Base-by-base conservation (phyloP, 2,797 vertebrate genomes). In the Echeneis naucrates region DNA sequence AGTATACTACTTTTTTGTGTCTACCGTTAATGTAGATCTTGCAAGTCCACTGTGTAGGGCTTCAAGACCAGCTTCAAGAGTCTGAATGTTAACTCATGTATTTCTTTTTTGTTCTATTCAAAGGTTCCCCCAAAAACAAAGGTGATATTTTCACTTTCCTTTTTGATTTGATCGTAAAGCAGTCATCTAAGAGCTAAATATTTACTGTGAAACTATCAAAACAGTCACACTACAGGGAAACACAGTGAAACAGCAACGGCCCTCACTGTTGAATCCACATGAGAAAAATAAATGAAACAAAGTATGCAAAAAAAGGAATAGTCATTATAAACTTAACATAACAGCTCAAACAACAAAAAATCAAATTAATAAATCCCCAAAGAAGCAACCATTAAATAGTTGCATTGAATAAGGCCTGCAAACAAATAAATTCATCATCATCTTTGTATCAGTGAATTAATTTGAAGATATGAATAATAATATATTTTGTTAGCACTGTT, bases 1-100 rank as follows among this genome's bases (percentile, higher is more conserved):
- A 90, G 89, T 92, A 93, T 91, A 94, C 86, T 91, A 94, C 91
- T 92, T 94, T 91, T 91, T 93, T 90, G 69, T 72, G 67, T 84
- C 80, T 56, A 78, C 81, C 87, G 83, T 87, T 92, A 89, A 91
- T 89, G 75, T 81, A 84, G 68, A 81, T 87, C 61, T 68, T 60
- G 81, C 61, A 47, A 81, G 67, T 84, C 67, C 55, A 75, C 74
- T 52, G 58, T 63, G 82, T 42, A 35, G 68, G 68, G 63, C 66
- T 80, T 73, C 19, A 83, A 81, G 70, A 80, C 78, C 82, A 85
- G 82, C 85, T n/a, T n/a, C 83, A 53, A 54, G 35, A 56, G 19
- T 62, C 50, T 62, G 23, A 62, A 58, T 55, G 24, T 75, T 73
- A 77, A 68, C 51, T 13, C 76, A 33, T 53, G 48, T 50, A 12